Base-by-base conservation (phyloP, 2,113 vertebrate genomes). In the Urocolius indicus region DNA sequence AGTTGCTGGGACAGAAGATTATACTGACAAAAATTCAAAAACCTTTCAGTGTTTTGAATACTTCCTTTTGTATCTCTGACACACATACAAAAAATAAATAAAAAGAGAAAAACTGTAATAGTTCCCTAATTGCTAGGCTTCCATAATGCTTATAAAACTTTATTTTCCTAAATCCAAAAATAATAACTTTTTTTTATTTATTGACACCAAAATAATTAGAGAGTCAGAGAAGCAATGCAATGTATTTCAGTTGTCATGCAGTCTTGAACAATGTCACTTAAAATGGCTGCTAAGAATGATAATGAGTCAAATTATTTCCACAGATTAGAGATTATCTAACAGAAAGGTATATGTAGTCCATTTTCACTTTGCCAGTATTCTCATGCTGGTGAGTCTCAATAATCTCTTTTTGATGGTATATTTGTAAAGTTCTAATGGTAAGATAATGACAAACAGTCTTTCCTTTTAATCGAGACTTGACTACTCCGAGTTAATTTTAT, bases 161-260 rank as follows among this genome's bases (percentile, higher is more conserved):
- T 57, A 43, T 27, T 82, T 34, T 23, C 38, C 23, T 63, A 32
- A 63, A 75, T 20, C 4, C 13, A 79, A 11, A 17, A 29, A 32
- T 6, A 36, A 36, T 10, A 52, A 4, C 3, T 16, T 38, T 32
- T 77, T 48, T 75, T 48, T n/a, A n/a, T 67, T 48, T 18, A 48
- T 3, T 75, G 1, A 32, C 18, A 43, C 14, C 0, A 7, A 24
- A 45, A 71, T 29, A 71, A 22, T 2, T 3, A 52, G 2, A n/a
- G 5, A 30, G 16, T 23, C 6, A 75, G 9, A 77, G 62, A 58
- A 59, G 4, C 23, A 65, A 66, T 62, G 11, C 5, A 52, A 57
- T 41, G 2, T 38, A 58, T 46, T 45, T 21, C 32, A 11, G 7
- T 84, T 79, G 72, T 79, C 19, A 29, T n/a, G 22, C 7, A 34